These are phyloP conservation scores for Strigamia maritima DNA, from an alignment of 2,888 invertebrate genomes.

Conservation along the genomic window DNA sequence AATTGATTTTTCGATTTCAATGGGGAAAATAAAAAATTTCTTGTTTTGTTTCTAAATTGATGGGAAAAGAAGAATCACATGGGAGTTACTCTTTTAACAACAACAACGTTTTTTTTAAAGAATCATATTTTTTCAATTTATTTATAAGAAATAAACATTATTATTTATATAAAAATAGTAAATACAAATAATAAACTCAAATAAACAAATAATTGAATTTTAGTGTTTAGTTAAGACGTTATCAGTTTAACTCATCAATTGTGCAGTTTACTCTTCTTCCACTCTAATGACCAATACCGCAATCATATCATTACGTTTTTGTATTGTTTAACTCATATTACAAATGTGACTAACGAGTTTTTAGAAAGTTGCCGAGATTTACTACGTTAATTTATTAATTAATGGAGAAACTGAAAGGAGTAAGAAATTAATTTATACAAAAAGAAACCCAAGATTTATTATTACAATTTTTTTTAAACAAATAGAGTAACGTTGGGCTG, in stretches of 20 bases:
- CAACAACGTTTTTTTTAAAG: not conserved
- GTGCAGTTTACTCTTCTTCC: too few relatives aligned
- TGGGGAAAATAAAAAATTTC: not conserved
- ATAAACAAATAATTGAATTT: too few relatives aligned
- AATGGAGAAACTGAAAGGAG: not conserved
- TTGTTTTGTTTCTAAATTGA: not conserved
- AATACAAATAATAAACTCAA: too few relatives aligned
- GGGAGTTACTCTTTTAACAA: not conserved
- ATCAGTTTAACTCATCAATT: too few relatives aligned
- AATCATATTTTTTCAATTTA: not conserved
- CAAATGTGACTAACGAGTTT: too few relatives aligned
- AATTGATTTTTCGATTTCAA: conserved; percentile 5
- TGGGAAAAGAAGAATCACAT: not conserved
- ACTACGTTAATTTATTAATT: not conserved
- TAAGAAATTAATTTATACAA: not conserved
- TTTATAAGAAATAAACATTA: too few relatives aligned
- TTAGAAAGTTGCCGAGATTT: too few relatives aligned
- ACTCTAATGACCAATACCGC: not conserved
- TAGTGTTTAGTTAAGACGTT: too few relatives aligned
- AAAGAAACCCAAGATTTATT: not conserved
- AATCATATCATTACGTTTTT: not conserved
- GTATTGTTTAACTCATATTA: not conserved
- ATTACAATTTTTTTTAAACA: not conserved
- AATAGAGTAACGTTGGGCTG: not conserved
- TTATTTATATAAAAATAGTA: too few relatives aligned